Evolutionary conservation across 2,888 invertebrate species (phyloP).

Genomic region (Orthosia gothica): DNA sequence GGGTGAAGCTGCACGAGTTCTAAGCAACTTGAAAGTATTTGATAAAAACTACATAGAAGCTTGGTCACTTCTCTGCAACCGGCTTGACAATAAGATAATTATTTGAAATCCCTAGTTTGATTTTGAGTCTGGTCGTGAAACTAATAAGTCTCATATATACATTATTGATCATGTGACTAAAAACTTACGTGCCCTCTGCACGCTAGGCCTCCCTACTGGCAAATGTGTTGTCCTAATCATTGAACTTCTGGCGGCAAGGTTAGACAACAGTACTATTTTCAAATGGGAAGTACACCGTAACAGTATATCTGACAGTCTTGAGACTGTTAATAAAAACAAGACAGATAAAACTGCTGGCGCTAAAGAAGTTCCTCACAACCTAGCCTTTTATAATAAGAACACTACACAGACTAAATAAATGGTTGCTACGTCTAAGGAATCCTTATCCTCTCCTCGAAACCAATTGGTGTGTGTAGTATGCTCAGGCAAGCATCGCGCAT

Average conservation of each 20-base stretch:
- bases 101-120: neutral
- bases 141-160: neutral
- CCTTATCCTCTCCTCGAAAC: too few relatives aligned
- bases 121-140: neutral
- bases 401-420: too few relatives aligned
- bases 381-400: too few relatives aligned
- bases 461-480: too few relatives aligned
- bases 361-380: too few relatives aligned
- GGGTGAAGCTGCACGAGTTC: slow-evolving; percentile 3
- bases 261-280: slow-evolving; percentile 2
- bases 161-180: neutral
- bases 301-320: neutral
- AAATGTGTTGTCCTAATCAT: neutral
- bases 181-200: slow-evolving; percentile 2
- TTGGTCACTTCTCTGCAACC: neutral
- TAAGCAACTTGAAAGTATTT: neutral
- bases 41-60: slow-evolving; percentile 5
- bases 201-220: too few relatives aligned
- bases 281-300: neutral
- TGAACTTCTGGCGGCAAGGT: neutral
- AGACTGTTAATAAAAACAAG: neutral
- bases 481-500: too few relatives aligned
- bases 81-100: slow-evolving; percentile 72
- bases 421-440: too few relatives aligned
- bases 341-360: too few relatives aligned